Base-by-base conservation (phyloP, 2,113 vertebrate genomes). In the Psettodes erumei region DNA sequence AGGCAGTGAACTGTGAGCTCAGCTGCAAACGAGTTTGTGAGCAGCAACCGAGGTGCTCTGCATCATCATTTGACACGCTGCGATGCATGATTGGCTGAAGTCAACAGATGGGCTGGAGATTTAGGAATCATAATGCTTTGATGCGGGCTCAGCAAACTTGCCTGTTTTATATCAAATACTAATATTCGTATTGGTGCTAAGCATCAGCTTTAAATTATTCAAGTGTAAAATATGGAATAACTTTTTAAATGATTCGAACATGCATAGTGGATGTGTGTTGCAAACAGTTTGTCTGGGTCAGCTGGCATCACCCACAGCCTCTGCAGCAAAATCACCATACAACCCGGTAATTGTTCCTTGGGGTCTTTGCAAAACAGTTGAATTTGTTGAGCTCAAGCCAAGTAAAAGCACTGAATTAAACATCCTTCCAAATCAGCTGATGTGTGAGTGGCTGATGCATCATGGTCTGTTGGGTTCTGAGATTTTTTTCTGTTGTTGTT, bases 61-160 rank as follows among this genome's bases (percentile, higher is more conserved):
- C 68, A 75, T 81, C 81, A 75, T 53, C 3, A 42, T 38, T 19
- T 33, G 64, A 48, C 15, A 45, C 61, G 7, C 65, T 7, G 38
- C 58, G 73, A 84, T 56, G 54, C 33, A 54, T 64, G 64, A 77
- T 48, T 79, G 76, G 32, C 73, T 69, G 40, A 40, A 64, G 81
- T 68, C 62, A 75, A 83, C 77, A 72, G 35, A 47, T 25, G 42
- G 65, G 35, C 66, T 64, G 63, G 60, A 45, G 60, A 60, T 71
- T 55, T 42, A 60, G 35, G 58, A 27, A 23, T 59, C 51, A 2
- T 33, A 42, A 53, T 3, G 15, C 25, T 47, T 28, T 48, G 38
- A 69, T 67, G 64, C 50, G 58, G 55, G 16, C 27, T 83, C 77
- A 68, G 33, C 77, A 74, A 76, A 62, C 32, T 12, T 1, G 4